A percentile compares a stretch with the other conserved stretches of the same genome.
phyloP scores from a whole-genome alignment of 2,888 invertebrate genomes.

The Lathronympha strigana region DNA sequence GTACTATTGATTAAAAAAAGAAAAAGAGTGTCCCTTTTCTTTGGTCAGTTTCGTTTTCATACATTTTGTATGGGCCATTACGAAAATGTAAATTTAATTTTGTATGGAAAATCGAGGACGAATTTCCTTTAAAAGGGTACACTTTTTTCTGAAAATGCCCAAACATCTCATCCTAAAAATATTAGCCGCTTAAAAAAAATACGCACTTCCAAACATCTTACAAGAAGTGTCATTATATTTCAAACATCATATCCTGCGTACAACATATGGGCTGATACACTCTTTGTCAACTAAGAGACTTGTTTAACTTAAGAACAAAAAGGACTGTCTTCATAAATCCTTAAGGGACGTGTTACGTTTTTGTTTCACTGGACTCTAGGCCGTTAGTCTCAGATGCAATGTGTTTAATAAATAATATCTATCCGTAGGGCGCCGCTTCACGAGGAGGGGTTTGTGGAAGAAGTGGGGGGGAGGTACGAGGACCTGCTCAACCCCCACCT shows the following conservation, averaged over 20 bases:
- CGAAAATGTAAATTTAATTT: too few relatives aligned
- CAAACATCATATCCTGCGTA: neutral
- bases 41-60: too few relatives aligned
- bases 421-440: slow-evolving; percentile 64
- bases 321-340: neutral
- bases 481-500: slow-evolving; percentile 62
- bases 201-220: neutral
- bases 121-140: too few relatives aligned
- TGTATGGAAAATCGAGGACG: too few relatives aligned
- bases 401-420: slow-evolving; percentile 49
- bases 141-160: too few relatives aligned
- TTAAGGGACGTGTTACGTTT: neutral
- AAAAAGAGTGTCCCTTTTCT: too few relatives aligned
- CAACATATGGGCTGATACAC: neutral
- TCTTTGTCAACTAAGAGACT: neutral
- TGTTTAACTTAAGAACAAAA: neutral
- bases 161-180: slow-evolving; percentile 15
- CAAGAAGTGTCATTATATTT: neutral
- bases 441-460: slow-evolving; percentile 63
- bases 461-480: slow-evolving; percentile 59
- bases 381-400: slow-evolving; percentile 33
- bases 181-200: slow-evolving; percentile 1
- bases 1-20: too few relatives aligned
- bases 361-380: neutral
- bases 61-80: too few relatives aligned